Evolutionary conservation across 2,888 invertebrate genomes (phyloP).

Genomic region (Chrysotoxum bicinctum): DNA sequence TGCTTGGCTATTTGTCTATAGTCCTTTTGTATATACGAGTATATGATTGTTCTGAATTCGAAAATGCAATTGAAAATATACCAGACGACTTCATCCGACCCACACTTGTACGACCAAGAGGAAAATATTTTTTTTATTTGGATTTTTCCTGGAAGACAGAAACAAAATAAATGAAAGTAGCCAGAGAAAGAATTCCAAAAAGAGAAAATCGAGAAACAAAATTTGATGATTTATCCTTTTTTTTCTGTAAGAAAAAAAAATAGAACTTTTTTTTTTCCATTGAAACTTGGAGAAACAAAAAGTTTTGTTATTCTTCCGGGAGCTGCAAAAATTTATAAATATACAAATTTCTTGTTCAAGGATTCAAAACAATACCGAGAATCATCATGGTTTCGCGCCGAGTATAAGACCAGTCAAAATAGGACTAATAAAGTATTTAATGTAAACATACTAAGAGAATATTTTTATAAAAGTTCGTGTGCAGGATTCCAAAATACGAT

Average conservation of each 20-base stretch:
- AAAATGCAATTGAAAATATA: conserved; percentile 62
- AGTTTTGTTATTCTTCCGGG: conserved; percentile 52
- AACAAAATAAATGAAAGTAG: conserved; percentile 42
- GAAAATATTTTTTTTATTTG: not conserved
- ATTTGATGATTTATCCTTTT: conserved; percentile 52
- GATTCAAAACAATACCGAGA: conserved; percentile 42
- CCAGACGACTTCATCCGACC: conserved; percentile 5
- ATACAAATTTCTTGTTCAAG: conserved; percentile 24
- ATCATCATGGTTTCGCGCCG: conserved; percentile 27
- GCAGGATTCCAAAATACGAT: conserved; percentile 54
- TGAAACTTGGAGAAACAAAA: conserved; percentile 1
- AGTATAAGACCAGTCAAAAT: conserved; percentile 11
- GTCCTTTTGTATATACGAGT: not conserved
- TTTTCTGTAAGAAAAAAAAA: not conserved
- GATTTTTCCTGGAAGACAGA: not conserved
- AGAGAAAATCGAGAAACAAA: conserved; percentile 27
- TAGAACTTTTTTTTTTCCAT: conserved; percentile 3
- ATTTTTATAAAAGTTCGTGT: not conserved
- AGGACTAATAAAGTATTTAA: conserved; percentile 16
- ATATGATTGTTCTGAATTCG: conserved; percentile 43
- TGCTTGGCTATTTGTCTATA: not conserved
- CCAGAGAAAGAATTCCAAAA: conserved; percentile 20
- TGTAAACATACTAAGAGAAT: not conserved
- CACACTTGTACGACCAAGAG: not conserved
- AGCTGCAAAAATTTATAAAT: conserved; percentile 30